Conservation (phyloP, 2,113 vertebrate species). For the Gavialis gangeticus region DNA sequence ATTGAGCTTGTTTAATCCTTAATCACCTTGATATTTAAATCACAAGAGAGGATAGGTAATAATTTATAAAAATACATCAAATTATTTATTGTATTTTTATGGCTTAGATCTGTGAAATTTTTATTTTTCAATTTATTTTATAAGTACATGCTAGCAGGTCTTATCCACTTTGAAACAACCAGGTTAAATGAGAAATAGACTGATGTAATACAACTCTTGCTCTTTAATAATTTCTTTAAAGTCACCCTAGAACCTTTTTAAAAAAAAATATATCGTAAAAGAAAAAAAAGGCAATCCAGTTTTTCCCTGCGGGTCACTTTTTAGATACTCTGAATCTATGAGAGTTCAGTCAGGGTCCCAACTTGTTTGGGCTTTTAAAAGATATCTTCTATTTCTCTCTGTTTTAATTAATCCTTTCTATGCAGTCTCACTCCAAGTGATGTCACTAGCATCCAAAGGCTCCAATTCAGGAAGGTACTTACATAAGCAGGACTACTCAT, state of each 20-base stretch:
- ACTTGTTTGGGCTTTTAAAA: neutral
- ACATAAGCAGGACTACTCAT: neutral
- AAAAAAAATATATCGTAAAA: neutral
- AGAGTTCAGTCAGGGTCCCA: neutral
- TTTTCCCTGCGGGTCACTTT: constrained; percentile 22
- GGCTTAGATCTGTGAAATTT: neutral
- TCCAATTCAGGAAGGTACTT: neutral
- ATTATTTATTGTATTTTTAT: neutral
- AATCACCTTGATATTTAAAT: neutral
- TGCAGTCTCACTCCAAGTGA: neutral
- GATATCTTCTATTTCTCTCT: neutral
- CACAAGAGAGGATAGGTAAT: neutral
- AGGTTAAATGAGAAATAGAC: neutral
- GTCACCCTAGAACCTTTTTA: neutral
- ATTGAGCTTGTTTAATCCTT: rapidly evolving
- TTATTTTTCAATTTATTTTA: neutral
- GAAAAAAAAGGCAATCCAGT: neutral
- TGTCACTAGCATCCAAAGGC: neutral
- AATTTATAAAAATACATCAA: neutral
- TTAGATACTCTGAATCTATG: neutral
- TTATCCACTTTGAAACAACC: neutral
- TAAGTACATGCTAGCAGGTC: neutral
- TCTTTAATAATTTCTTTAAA: neutral
- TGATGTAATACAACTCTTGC: neutral
- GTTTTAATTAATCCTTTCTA: neutral